phyloP scores from a whole-genome alignment of 37 sponge, comb jelly and placozoan genomes.

The Bolinopsis microptera region DNA sequence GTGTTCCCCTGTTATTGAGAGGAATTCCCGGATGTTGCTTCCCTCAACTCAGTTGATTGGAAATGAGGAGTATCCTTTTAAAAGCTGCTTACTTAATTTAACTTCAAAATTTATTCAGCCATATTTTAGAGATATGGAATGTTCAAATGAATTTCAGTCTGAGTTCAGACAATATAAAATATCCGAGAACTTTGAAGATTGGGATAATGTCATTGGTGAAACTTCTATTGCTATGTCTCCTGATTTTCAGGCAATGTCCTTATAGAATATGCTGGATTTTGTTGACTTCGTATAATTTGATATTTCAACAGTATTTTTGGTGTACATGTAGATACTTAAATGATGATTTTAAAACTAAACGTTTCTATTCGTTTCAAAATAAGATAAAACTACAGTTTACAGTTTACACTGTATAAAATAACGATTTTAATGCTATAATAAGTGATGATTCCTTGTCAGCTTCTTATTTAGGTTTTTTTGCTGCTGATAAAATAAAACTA shows the following conservation, averaged over 20 bases:
- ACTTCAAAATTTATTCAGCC: slow-evolving; percentile 5
- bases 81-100: neutral
- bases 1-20: slow-evolving; percentile 13
- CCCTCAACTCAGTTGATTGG: slow-evolving; percentile 29
- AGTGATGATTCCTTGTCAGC: too few species aligned
- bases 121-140: slow-evolving; percentile 42
- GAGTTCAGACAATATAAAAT: slow-evolving; percentile 55
- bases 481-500: too few species aligned
- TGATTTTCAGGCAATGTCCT: neutral
- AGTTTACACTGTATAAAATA: too few species aligned
- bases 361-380: too few species aligned
- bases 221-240: neutral
- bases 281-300: too few species aligned
- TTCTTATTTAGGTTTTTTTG: too few species aligned
- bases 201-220: slow-evolving; percentile 10
- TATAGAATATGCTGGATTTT: too few species aligned
- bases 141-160: slow-evolving; percentile 19
- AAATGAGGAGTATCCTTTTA: slow-evolving; percentile 50
- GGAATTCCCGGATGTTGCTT: slow-evolving; percentile 40
- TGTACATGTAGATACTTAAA: too few species aligned
- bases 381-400: too few species aligned
- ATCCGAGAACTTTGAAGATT: slow-evolving; percentile 60
- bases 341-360: too few species aligned
- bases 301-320: too few species aligned
- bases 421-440: too few species aligned